phyloP scores from a whole-genome alignment of 2,113 vertebrate species.

The Nerophis lumbriciformis region DNA sequence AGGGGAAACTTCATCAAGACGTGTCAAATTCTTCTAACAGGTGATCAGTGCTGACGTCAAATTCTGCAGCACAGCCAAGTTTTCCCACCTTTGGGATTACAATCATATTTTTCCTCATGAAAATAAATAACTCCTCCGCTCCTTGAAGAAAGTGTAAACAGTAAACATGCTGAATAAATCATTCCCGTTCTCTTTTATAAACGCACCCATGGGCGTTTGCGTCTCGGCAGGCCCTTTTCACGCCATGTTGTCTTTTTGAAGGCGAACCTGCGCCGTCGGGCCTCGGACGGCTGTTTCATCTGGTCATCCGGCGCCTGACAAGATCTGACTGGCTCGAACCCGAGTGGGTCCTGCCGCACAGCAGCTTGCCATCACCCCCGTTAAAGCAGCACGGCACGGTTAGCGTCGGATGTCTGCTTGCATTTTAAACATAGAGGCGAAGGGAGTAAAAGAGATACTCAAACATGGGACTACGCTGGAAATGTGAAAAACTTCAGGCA shows the following conservation, averaged over 20 bases:
- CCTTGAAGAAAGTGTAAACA: conserved; percentile 57
- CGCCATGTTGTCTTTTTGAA: conserved; percentile 64
- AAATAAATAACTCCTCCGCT: conserved; percentile 56
- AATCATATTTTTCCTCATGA: conserved; percentile 43
- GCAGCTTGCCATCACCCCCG: conserved; percentile 58
- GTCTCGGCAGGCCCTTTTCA: conserved; percentile 56
- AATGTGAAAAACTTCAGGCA: too few relatives aligned
- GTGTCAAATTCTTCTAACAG: conserved; percentile 51
- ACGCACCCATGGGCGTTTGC: conserved; percentile 56
- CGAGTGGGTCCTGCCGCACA: conserved; percentile 61
- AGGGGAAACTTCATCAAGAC: conserved; percentile 42
- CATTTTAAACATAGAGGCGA: conserved; percentile 42
- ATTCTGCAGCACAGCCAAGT: conserved; percentile 42
- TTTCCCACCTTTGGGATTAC: conserved; percentile 43
- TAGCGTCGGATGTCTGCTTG: conserved; percentile 57
- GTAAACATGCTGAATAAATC: conserved; percentile 79
- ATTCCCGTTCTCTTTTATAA: conserved; percentile 57
- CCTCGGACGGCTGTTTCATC: conserved; percentile 71
- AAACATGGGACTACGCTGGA: conserved; percentile 3
- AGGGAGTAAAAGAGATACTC: conserved; percentile 13
- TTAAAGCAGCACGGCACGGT: conserved; percentile 57
- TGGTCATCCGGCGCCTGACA: conserved; percentile 60
- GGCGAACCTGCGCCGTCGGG: conserved; percentile 66
- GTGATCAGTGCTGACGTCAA: conserved; percentile 53
- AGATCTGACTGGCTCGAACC: conserved; percentile 70